Base-by-base conservation (phyloP, 1,140 invertebrate genomes). In the Monochamus saltuarius region DNA sequence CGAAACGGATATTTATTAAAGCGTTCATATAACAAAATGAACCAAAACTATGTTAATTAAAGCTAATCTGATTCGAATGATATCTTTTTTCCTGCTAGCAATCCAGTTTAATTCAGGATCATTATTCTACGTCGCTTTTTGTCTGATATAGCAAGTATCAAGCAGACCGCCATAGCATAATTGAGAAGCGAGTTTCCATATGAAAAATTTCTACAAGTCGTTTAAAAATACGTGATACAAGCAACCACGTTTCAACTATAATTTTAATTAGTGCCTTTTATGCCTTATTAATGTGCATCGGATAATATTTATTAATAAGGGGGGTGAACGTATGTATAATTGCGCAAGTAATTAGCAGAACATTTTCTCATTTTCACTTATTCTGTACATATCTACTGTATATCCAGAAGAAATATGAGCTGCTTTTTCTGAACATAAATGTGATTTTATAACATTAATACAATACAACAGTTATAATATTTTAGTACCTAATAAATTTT, bases 1-100 rank as follows among this genome's bases (percentile, higher is more conserved):
- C 22, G 22, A 29, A 29, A 29, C 22, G 22, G 6, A 29, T 29
- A 29, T 29, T 29, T 29, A 29, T 29, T 29, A 6, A 29, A 29
- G 22, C 22, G 22, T 29, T 29, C 22, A 38, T 19, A 49, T n/a
- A 42, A 29, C 38, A 59, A 22, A 29, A 7, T 36, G 39, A 59
- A 51, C 45, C 37, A 14, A 52, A 51, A 59, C 59, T 62, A 67
- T 62, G 65, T 67, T 67, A 67, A 67, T 67, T 67, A 67, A 60
- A 56, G 38, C 47, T 60, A 67, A 67, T 63, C 61, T 58, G 65
- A 67, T 67, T 51, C 56, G 56, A 64, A 64, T 59, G 59, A 67
- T 56, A 49, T 64, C 56, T 67, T 67, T 62, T 67, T 63, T 62
- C 56, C 53, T 55, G 46, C 59, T 62, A 62, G 55, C 59, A 54